Conservation (phyloP, 2,888 invertebrate species). For the Dexiosoma caninum region DNA sequence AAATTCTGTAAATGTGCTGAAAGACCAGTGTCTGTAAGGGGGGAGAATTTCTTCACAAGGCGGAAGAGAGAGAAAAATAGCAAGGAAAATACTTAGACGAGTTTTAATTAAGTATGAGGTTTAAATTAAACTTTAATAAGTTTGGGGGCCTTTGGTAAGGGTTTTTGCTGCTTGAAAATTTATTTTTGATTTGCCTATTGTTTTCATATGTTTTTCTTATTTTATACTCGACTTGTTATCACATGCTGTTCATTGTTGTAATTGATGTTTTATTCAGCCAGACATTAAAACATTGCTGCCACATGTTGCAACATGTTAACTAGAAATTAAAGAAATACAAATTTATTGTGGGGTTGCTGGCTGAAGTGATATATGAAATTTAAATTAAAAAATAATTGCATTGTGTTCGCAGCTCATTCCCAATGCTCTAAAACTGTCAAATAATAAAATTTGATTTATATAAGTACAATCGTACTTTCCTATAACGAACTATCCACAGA, state of each 20-base stretch:
- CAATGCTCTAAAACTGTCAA: too few relatives aligned
- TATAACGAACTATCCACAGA: too few relatives aligned
- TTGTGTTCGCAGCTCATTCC: too few relatives aligned
- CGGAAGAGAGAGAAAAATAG: too few relatives aligned
- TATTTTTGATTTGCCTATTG: too few relatives aligned
- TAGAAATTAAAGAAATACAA: background rate
- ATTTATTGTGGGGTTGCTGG: background rate
- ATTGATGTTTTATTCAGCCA: constrained; percentile 50
- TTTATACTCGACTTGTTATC: constrained; percentile 39
- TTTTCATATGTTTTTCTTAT: background rate
- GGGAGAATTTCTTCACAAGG: too few relatives aligned
- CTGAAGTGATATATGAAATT: background rate
- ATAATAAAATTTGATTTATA: too few relatives aligned
- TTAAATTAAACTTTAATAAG: background rate
- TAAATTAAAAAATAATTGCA: background rate
- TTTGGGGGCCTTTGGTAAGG: background rate
- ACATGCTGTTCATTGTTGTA: constrained; percentile 50
- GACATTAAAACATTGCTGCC: constrained; percentile 23
- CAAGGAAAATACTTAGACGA: too few relatives aligned
- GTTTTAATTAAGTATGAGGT: background rate
- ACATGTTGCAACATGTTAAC: constrained; percentile 44
- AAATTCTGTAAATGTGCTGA: too few relatives aligned
- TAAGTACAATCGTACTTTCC: too few relatives aligned
- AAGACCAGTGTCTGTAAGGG: too few relatives aligned
- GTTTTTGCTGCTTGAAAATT: background rate